A percentile compares a stretch with the other conserved stretches of the same genome.
These are phyloP conservation scores for Atherinomorus stipes DNA, from an alignment of 2,113 vertebrate genomes.

Conservation along the genomic window DNA sequence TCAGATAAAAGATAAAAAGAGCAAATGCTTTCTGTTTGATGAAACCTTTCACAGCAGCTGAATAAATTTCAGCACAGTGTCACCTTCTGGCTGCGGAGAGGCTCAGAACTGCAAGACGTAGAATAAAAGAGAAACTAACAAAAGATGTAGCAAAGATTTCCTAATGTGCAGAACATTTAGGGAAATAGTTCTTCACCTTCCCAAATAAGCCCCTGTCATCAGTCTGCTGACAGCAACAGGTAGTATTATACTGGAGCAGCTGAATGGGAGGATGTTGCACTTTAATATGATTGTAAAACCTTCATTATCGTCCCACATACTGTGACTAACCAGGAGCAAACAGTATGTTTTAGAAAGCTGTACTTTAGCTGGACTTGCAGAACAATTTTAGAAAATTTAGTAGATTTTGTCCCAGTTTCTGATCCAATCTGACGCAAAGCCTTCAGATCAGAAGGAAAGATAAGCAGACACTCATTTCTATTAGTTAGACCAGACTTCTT, in stretches of 20 bases:
- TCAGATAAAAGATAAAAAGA: conserved; percentile 11
- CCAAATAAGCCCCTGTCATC: background rate
- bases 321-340: background rate
- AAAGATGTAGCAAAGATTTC: conserved; percentile 56
- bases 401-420: background rate
- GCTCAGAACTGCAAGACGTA: background rate
- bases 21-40: conserved; percentile 7
- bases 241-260: background rate
- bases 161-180: conserved; percentile 1
- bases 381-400: background rate
- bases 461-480: background rate
- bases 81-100: conserved; percentile 2
- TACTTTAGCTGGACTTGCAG: background rate
- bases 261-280: conserved; percentile 37
- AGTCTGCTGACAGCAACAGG: background rate
- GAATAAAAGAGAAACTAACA: background rate
- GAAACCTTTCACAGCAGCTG: conserved; percentile 28
- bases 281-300: conserved; percentile 28
- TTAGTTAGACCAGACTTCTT: background rate
- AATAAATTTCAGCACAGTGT: conserved; percentile 22
- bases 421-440: background rate
- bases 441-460: background rate
- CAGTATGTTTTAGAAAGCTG: background rate
- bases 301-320: background rate
- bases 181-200: background rate